phyloP scores from a whole-genome alignment of 2,888 invertebrate genomes.

The Polietes domitor region DNA sequence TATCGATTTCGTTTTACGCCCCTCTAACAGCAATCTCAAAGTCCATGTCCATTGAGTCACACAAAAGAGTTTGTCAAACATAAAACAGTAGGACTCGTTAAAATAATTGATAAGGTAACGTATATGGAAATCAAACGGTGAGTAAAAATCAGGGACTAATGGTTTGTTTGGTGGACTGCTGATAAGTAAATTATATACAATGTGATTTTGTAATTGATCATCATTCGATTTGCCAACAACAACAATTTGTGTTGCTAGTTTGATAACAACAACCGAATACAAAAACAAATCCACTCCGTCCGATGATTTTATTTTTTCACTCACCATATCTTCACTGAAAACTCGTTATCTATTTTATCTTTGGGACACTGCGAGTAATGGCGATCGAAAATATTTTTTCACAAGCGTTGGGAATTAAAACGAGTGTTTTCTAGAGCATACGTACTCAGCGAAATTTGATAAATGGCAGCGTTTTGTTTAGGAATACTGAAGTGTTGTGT shows the following conservation, averaged over 20 bases:
- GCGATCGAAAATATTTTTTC: background rate
- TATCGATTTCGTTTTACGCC: too few relatives aligned
- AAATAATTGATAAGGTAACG: background rate
- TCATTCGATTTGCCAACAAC: background rate
- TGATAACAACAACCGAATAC: background rate
- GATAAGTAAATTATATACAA: slow-evolving; percentile 1
- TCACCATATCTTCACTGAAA: slow-evolving; percentile 1
- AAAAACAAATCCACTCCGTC: background rate
- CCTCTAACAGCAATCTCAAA: background rate
- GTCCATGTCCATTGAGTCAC: slow-evolving; percentile 1
- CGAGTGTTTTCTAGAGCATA: background rate
- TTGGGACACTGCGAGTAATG: background rate
- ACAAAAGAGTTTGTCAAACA: background rate
- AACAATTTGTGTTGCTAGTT: background rate
- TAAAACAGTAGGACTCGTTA: background rate
- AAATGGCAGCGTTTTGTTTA: background rate
- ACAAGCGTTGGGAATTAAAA: background rate
- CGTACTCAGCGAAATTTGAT: background rate
- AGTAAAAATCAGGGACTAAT: background rate
- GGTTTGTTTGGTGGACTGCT: background rate
- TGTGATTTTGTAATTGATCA: slow-evolving; percentile 26
- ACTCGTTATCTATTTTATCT: background rate
- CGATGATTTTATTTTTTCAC: background rate
- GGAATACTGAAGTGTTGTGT: background rate
- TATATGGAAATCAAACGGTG: background rate